phyloP scores from a whole-genome alignment of 2,113 vertebrate species.

The Bufo bufo region DNA sequence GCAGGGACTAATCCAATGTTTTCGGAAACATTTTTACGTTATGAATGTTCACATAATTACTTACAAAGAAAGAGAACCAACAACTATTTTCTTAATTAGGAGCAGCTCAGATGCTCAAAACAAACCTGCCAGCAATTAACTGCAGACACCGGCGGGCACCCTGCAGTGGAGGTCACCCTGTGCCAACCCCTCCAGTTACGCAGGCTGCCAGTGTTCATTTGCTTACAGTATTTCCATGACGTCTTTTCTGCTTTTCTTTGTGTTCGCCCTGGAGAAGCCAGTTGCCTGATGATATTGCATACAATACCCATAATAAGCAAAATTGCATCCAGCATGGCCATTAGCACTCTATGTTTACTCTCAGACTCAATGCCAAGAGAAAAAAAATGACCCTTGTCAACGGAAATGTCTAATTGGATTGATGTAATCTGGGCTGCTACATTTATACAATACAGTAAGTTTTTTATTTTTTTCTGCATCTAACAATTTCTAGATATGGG shows the following conservation, averaged over 20 bases:
- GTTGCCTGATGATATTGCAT: conserved; percentile 48
- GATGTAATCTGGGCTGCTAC: background rate
- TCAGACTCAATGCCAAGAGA: conserved; percentile 42
- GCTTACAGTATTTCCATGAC: conserved; percentile 22
- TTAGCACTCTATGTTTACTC: conserved; percentile 55
- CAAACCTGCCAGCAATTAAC: conserved; percentile 9
- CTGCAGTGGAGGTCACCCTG: background rate
- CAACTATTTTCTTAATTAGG: background rate
- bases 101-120: background rate
- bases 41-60: background rate
- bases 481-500: too few species aligned
- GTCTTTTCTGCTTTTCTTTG: conserved; percentile 19
- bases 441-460: too few species aligned
- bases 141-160: conserved; percentile 19
- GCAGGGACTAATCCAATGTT: background rate
- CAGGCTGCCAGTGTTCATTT: conserved; percentile 51
- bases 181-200: conserved; percentile 10
- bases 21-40: too few species aligned
- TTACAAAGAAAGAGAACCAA: background rate
- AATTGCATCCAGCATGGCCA: conserved; percentile 59
- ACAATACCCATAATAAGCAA: background rate
- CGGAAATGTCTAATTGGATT: background rate
- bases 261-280: conserved; percentile 16
- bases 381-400: background rate
- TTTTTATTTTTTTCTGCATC: too few species aligned